A percentile compares a stretch with the other conserved stretches of the same genome.
phyloP scores from a whole-genome alignment of 2,888 invertebrate species.

The Mechanitis messenoides region DNA sequence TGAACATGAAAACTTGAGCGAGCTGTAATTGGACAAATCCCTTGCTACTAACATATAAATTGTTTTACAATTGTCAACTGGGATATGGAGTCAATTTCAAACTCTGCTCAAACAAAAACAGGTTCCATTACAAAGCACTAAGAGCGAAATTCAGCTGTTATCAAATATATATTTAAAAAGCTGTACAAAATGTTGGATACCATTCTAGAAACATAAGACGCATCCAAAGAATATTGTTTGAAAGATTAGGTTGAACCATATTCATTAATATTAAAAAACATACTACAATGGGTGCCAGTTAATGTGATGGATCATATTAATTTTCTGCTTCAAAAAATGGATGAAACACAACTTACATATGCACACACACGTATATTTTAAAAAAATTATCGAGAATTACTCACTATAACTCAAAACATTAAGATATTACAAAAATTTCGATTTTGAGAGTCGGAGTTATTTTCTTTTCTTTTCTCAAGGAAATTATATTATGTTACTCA shows the following conservation, averaged over 20 bases:
- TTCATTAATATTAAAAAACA: not conserved
- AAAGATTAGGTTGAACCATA: too few relatives aligned
- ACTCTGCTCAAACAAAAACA: conserved; percentile 9
- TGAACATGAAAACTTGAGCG: conserved; percentile 21
- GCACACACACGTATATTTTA: too few relatives aligned
- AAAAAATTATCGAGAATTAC: too few relatives aligned
- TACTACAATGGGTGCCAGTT: too few relatives aligned
- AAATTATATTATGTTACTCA: too few relatives aligned
- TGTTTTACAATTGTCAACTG: conserved; percentile 24
- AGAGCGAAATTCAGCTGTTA: conserved; percentile 8
- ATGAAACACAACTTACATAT: too few relatives aligned
- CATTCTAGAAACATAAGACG: not conserved
- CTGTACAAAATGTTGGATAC: conserved; percentile 1
- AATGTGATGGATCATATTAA: too few relatives aligned
- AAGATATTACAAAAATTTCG: too few relatives aligned
- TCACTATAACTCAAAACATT: too few relatives aligned
- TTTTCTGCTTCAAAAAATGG: too few relatives aligned
- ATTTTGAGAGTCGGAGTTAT: too few relatives aligned
- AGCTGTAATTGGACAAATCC: conserved; percentile 27
- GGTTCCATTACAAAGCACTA: not conserved
- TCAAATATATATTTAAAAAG: conserved; percentile 1
- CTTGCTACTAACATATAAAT: conserved; percentile 22
- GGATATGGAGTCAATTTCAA: conserved; percentile 8
- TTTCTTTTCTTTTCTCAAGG: too few relatives aligned
- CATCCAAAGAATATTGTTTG: not conserved